Evolutionary conservation across 1,140 invertebrate species (phyloP).

Genomic region (Halotydeus destructor): DNA sequence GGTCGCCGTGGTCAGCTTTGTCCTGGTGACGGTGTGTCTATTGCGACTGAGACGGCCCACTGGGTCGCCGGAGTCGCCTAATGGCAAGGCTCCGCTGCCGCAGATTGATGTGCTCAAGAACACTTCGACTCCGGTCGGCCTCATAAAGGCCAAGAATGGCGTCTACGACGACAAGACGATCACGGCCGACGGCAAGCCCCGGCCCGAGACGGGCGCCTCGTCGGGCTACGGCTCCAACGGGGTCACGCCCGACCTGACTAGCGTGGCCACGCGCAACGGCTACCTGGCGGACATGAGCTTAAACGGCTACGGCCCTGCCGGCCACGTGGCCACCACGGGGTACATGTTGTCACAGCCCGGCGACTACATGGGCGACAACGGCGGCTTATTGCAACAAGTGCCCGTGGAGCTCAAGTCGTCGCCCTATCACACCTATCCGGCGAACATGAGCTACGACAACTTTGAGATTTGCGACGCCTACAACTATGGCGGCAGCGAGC

Average conservation of each 20-base stretch:
- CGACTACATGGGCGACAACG: too few relatives aligned
- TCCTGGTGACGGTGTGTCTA: conserved; percentile 22
- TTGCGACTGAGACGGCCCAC: conserved; percentile 12
- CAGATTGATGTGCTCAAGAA: conserved; percentile 12
- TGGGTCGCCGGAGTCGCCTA: conserved; percentile 2
- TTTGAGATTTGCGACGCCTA: too few relatives aligned
- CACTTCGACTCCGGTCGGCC: conserved; percentile 9
- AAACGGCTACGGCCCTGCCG: too few relatives aligned
- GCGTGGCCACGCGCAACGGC: conserved; percentile 15
- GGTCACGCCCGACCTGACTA: conserved; percentile 17
- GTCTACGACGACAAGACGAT: conserved; percentile 17
- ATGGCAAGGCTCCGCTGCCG: conserved; percentile 1
- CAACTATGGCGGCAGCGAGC: too few relatives aligned
- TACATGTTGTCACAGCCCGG: too few relatives aligned
- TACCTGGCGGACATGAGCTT: too few relatives aligned
- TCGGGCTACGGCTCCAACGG: conserved; percentile 18
- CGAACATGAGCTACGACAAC: too few relatives aligned
- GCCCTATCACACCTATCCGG: too few relatives aligned
- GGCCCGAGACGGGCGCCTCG: conserved; percentile 15
- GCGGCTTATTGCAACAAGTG: too few relatives aligned
- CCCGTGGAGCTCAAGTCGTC: too few relatives aligned
- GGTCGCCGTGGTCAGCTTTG: conserved; percentile 32
- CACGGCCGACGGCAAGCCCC: conserved; percentile 14
- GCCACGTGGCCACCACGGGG: too few relatives aligned
- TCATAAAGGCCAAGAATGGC: conserved; percentile 7